phyloP scores from a whole-genome alignment of 2,113 vertebrate species.

The Chauna torquata region DNA sequence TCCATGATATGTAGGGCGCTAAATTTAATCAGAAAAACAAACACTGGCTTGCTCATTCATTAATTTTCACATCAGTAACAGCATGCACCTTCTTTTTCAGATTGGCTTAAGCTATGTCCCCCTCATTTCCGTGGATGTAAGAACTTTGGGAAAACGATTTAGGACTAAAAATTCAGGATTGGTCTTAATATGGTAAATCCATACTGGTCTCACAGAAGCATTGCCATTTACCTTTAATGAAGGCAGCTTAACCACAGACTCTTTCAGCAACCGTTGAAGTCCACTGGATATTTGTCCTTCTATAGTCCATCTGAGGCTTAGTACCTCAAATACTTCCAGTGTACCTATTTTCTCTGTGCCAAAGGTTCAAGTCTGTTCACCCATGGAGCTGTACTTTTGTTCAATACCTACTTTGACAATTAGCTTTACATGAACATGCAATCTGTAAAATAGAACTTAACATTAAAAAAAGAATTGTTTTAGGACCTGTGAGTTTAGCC shows the following conservation, averaged over 20 bases:
- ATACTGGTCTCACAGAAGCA: not conserved
- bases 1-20: not conserved
- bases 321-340: not conserved
- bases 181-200: not conserved
- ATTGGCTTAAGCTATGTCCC: not conserved
- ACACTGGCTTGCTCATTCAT: not conserved
- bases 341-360: not conserved
- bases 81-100: not conserved
- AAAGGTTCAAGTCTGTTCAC: not conserved
- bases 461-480: not conserved
- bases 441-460: not conserved
- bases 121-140: not conserved
- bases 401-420: not conserved
- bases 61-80: constrained; percentile 8
- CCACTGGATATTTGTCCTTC: not conserved
- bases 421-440: not conserved
- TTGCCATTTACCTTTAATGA: not conserved
- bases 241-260: not conserved
- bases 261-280: not conserved
- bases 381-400: not conserved
- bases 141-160: constrained; percentile 1
- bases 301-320: not conserved
- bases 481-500: not conserved
- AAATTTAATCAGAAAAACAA: constrained; percentile 9
- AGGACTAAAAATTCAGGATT: not conserved